Evolutionary conservation across 2,797 vertebrate genomes (phyloP).

Genomic region (Neopelma chrysocephalum): DNA sequence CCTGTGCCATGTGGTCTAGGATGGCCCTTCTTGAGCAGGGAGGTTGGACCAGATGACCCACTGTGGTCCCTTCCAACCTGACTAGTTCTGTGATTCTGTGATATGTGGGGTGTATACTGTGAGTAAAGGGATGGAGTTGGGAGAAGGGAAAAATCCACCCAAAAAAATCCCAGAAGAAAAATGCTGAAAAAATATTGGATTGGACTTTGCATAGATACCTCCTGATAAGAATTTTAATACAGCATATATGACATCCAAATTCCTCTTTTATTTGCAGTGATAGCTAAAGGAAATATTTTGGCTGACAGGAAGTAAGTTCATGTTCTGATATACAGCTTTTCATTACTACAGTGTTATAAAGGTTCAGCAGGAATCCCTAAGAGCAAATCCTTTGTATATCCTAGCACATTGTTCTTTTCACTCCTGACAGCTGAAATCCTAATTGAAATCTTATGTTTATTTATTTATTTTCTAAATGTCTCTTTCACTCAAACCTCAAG

Average conservation of each 20-base stretch:
- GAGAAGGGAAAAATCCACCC: accelerated
- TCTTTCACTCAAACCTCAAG: constrained; percentile 16
- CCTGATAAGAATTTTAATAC: constrained; percentile 33
- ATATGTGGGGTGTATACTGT: not conserved
- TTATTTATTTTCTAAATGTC: constrained; percentile 53
- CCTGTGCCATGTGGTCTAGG: not conserved
- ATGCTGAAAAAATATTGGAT: constrained; percentile 10
- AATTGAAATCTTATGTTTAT: constrained; percentile 36
- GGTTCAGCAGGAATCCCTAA: constrained; percentile 18
- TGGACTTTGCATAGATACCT: not conserved
- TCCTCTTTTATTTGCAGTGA: constrained; percentile 25
- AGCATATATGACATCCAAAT: constrained; percentile 34
- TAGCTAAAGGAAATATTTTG: constrained; percentile 26
- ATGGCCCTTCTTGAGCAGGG: not conserved
- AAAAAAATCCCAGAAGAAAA: not conserved
- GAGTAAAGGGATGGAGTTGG: not conserved
- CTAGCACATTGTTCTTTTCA: constrained; percentile 8
- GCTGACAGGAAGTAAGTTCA: not conserved
- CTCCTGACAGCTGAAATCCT: constrained; percentile 24
- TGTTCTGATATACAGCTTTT: constrained; percentile 26
- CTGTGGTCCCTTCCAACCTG: not conserved
- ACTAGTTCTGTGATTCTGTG: not conserved
- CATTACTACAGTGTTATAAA: constrained; percentile 32
- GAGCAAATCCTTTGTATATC: constrained; percentile 44
- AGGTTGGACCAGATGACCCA: accelerated